Conservation (phyloP, 1,140 invertebrate genomes). For the Lordiphosa mommai region DNA sequence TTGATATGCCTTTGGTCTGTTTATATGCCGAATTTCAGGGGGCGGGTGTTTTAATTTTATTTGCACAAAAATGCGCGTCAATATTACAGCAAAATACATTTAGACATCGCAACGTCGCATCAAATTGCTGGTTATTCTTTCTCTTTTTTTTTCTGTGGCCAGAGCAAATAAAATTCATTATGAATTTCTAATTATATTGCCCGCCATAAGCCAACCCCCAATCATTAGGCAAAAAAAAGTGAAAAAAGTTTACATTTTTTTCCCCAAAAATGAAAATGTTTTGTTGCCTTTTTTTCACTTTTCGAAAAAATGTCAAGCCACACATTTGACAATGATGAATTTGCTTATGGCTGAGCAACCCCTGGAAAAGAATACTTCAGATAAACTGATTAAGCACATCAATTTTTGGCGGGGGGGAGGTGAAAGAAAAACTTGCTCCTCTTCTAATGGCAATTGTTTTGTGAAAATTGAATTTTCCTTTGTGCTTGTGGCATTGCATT, state of each 20-base stretch:
- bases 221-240: constrained; percentile 18
- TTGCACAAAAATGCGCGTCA: constrained; percentile 72
- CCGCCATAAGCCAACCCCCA: constrained; percentile 30
- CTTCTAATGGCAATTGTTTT: constrained; percentile 68
- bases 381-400: constrained; percentile 77
- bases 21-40: constrained; percentile 26
- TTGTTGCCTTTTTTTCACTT: constrained; percentile 6
- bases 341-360: constrained; percentile 48
- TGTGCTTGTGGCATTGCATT: constrained; percentile 49
- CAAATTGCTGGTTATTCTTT: constrained; percentile 35
- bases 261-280: constrained; percentile 6
- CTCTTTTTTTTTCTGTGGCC: constrained; percentile 47
- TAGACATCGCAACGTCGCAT: constrained; percentile 42
- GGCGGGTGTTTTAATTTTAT: constrained; percentile 70
- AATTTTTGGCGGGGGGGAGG: constrained; percentile 37
- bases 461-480: constrained; percentile 74
- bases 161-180: constrained; percentile 79
- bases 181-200: constrained; percentile 77
- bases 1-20: constrained; percentile 64
- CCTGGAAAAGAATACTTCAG: constrained; percentile 32
- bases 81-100: constrained; percentile 50
- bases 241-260: constrained; percentile 61
- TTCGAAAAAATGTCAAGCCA: constrained; percentile 66
- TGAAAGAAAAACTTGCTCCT: constrained; percentile 18
- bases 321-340: constrained; percentile 74